Conservation (phyloP, 2,888 invertebrate species). For the Cloeon dipterum region DNA sequence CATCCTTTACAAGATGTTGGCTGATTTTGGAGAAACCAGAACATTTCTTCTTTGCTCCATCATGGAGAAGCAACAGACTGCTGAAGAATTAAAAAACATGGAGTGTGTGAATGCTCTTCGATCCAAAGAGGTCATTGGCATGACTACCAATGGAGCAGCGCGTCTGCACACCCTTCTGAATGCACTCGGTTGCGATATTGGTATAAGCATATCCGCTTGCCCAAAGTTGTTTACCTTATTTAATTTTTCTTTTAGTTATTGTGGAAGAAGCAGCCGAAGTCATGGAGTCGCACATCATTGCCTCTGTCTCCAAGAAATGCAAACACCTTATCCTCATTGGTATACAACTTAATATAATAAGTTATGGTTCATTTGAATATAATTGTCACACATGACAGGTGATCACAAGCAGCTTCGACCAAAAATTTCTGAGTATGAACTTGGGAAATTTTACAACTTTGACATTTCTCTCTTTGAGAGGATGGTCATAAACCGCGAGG, state of each 20-base stretch:
- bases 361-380: too few species aligned
- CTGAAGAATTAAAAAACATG: neutral
- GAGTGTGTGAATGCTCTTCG: constrained; percentile 30
- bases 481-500: constrained; percentile 40
- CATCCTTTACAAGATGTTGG: too few species aligned
- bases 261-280: constrained; percentile 84
- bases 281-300: constrained; percentile 60
- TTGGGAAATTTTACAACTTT: constrained; percentile 39
- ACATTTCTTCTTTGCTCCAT: too few species aligned
- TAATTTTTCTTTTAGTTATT: constrained; percentile 35
- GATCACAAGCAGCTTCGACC: constrained; percentile 68
- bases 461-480: constrained; percentile 67
- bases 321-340: constrained; percentile 70
- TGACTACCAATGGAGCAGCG: constrained; percentile 59
- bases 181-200: constrained; percentile 34
- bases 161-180: constrained; percentile 34
- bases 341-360: too few species aligned
- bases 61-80: too few species aligned
- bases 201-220: constrained; percentile 18
- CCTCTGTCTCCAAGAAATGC: constrained; percentile 43
- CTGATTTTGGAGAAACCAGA: too few species aligned
- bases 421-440: constrained; percentile 37
- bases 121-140: constrained; percentile 35
- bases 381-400: too few species aligned
- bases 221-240: too few species aligned